A percentile compares a stretch with the other conserved stretches of the same genome.
phyloP scores from a whole-genome alignment of 1,140 invertebrate genomes.

The Venustaconcha ellipsiformis region DNA sequence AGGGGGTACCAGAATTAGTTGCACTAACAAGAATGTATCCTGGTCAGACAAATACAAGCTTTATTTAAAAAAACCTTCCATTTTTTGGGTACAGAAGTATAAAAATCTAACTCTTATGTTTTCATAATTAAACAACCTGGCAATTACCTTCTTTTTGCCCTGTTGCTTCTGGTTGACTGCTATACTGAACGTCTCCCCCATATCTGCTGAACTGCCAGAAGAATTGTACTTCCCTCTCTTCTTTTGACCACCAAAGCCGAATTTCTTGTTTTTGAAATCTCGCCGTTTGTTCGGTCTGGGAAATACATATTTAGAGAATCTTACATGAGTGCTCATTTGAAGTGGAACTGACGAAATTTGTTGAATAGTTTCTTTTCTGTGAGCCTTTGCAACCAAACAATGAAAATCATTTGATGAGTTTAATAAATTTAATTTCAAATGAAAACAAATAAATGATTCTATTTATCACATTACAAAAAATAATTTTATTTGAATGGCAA shows the following conservation, averaged over 20 bases:
- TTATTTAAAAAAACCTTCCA: too few species aligned
- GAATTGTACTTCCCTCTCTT: conserved; percentile 90
- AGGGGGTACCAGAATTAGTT: too few species aligned
- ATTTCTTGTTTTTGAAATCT: conserved; percentile 86
- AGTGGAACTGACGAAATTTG: too few species aligned
- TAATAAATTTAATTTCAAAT: neutral
- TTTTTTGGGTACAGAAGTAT: too few species aligned
- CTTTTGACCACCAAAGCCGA: conserved; percentile 97
- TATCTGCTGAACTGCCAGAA: conserved; percentile 39
- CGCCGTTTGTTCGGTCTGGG: conserved; percentile 66
- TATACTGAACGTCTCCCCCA: conserved; percentile 44
- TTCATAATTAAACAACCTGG: neutral
- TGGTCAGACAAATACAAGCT: too few species aligned
- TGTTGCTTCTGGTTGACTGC: conserved; percentile 38
- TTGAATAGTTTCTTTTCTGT: too few species aligned
- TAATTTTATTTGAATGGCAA: too few species aligned
- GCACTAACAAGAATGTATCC: too few species aligned
- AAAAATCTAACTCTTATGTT: too few species aligned
- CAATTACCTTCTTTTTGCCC: conserved; percentile 39
- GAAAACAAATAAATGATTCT: too few species aligned
- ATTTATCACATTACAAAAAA: too few species aligned
- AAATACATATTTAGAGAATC: neutral
- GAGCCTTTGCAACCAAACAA: neutral
- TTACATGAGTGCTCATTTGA: too few species aligned
- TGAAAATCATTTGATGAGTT: neutral